Percentiles rank a stretch among this genome's conserved stretches.
Conservation (phyloP, 2,888 invertebrate species). For the Pandemis corylana region DNA sequence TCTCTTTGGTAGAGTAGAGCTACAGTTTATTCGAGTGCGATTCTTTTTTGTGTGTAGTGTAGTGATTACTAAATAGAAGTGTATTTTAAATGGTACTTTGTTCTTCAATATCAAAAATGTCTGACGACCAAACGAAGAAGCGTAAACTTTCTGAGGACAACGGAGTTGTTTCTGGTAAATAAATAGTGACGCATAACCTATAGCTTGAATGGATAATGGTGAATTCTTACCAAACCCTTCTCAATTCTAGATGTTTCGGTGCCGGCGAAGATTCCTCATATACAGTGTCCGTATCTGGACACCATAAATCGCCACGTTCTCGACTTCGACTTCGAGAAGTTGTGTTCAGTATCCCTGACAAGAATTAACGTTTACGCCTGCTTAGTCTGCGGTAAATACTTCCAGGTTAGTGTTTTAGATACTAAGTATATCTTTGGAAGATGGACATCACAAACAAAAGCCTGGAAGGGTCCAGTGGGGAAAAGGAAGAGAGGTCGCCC, state of each 20-base stretch:
- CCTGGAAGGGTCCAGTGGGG: too few species aligned
- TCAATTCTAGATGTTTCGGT: constrained; percentile 57
- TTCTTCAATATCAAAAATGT: constrained; percentile 52
- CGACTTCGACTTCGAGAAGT: constrained; percentile 99
- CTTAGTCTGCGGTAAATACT: constrained; percentile 99
- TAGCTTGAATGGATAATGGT: constrained; percentile 2
- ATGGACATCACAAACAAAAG: too few species aligned
- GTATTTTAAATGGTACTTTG: neutral
- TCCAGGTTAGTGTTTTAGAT: constrained; percentile 75
- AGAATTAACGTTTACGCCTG: constrained; percentile 99
- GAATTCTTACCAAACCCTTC: constrained; percentile 6
- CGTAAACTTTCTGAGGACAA: constrained; percentile 66
- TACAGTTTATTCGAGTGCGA: neutral
- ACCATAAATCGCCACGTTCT: constrained; percentile 98
- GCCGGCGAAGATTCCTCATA: constrained; percentile 64
- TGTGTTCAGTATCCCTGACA: constrained; percentile 98
- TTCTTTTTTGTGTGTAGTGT: neutral
- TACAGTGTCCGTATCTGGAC: constrained; percentile 98
- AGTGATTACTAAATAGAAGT: neutral
- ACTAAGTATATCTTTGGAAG: neutral
- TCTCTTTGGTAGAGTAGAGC: too few species aligned
- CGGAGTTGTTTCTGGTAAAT: constrained; percentile 60
- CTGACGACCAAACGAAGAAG: constrained; percentile 57
- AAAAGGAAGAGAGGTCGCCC: too few species aligned
- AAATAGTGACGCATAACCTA: constrained; percentile 51